Conservation (phyloP, 2,888 invertebrate species). For the Drosophila koepferae region DNA sequence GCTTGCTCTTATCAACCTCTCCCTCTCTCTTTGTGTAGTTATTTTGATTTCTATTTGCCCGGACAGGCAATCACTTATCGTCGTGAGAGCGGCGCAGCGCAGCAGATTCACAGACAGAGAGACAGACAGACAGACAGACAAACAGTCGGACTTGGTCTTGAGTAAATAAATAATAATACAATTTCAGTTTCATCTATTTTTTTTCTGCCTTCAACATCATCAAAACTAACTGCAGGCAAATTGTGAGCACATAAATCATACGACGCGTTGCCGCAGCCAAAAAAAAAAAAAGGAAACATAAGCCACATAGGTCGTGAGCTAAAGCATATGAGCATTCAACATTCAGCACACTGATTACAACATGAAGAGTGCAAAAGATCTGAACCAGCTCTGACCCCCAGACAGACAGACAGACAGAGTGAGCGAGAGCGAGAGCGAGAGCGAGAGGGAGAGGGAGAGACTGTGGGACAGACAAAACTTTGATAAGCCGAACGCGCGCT, state of each 20-base stretch:
- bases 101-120: slow-evolving; percentile 24
- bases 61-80: slow-evolving; percentile 72
- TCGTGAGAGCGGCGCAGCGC: slow-evolving; percentile 21
- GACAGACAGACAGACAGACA: slow-evolving; percentile 12
- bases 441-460: not conserved
- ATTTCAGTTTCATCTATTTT: slow-evolving; percentile 7
- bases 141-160: slow-evolving; percentile 17
- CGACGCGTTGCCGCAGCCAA: slow-evolving; percentile 48
- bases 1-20: slow-evolving; percentile 42
- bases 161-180: slow-evolving; percentile 67
- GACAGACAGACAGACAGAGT: not conserved
- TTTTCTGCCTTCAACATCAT: slow-evolving; percentile 38
- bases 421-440: not conserved
- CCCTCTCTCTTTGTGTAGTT: slow-evolving; percentile 22
- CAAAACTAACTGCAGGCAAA: slow-evolving; percentile 67
- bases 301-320: slow-evolving; percentile 47
- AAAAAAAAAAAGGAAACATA: slow-evolving; percentile 17
- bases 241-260: slow-evolving; percentile 68
- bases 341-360: slow-evolving; percentile 52
- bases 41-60: slow-evolving; percentile 67
- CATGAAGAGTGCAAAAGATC: slow-evolving; percentile 54
- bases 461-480: slow-evolving; percentile 22
- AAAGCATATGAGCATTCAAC: slow-evolving; percentile 40
- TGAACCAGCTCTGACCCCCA: slow-evolving; percentile 32
- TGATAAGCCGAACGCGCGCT: slow-evolving; percentile 40